Base-by-base conservation (phyloP, 1,140 invertebrate species). In the Homalodisca vitripennis region DNA sequence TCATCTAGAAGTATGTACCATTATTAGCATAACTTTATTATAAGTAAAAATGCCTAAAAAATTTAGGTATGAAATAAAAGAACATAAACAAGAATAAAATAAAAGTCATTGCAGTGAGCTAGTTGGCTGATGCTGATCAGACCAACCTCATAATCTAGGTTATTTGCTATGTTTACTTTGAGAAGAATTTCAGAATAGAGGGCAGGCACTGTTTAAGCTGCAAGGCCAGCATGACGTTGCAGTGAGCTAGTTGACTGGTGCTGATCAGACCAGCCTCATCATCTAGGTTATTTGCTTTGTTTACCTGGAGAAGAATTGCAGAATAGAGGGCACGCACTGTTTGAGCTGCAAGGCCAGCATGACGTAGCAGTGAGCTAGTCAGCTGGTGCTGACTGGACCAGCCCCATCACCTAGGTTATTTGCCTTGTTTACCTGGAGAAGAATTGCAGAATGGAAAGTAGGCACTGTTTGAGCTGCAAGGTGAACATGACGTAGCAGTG, bases 361-460 rank as follows among this genome's bases (percentile, higher is more conserved):
- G 0, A 93, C 84, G 77, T 95, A 95, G 63, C 93, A 87, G 73
- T 91, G 87, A 1, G 88, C 87, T 46, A 85, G 82, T 34, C 85
- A 80, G 26, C 85, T 81, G 0, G 86, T 80, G 32, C 92, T 81
- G 30, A 82, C 77, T 62, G 84, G 81, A 24, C 85, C 86, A 1
- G 91, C 87, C 31, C 89, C 88, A 80, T 97, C 94, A 0, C 91
- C 93, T 75, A 94, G 84, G 79, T 96, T 97, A n/a, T n/a, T n/a
- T n/a, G n/a, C n/a, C n/a, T n/a, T n/a, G n/a, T n/a, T n/a, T n/a
- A n/a, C n/a, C n/a, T n/a, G n/a, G n/a, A n/a, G n/a, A n/a, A n/a
- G n/a, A n/a, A n/a, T n/a, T n/a, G n/a, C n/a, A n/a, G n/a, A n/a
- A n/a, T n/a, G n/a, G n/a, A n/a, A n/a, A n/a, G n/a, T n/a, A n/a